Conservation (phyloP, 2,888 invertebrate genomes). For the Tyria jacobaeae region DNA sequence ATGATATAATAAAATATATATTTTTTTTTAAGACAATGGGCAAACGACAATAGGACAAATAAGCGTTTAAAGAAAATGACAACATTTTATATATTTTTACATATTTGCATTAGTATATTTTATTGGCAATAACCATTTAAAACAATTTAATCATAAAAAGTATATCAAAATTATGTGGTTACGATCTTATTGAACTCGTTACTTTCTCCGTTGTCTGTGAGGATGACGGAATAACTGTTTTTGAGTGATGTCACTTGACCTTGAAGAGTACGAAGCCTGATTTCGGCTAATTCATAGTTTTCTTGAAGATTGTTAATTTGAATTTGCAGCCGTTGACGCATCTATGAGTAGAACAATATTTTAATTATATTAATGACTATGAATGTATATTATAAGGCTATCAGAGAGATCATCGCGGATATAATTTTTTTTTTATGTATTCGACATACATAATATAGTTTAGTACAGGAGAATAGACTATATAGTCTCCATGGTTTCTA, state of each 20-base stretch:
- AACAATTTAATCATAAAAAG: constrained; percentile 11
- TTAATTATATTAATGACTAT: neutral
- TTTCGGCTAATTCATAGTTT: constrained; percentile 89
- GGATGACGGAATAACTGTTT: constrained; percentile 66
- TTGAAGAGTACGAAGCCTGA: constrained; percentile 88
- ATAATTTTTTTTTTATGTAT: no score
- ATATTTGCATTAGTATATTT: neutral
- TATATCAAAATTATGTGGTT: constrained; percentile 15
- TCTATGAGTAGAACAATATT: constrained; percentile 66
- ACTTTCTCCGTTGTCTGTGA: constrained; percentile 63
- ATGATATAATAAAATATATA: no score
- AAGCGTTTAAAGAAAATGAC: neutral
- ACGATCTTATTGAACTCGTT: constrained; percentile 40
- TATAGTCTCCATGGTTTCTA: no score
- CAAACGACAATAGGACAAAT: no score
- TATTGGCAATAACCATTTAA: constrained; percentile 11
- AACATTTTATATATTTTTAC: neutral
- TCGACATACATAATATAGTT: no score
- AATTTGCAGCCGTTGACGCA: constrained; percentile 89
- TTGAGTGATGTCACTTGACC: constrained; percentile 89
- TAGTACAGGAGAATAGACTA: no score
- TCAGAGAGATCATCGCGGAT: neutral
- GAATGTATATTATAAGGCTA: neutral
- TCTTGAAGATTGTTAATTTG: constrained; percentile 89
- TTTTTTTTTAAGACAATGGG: no score